Conservation (phyloP, 2,797 vertebrate genomes). For the Somateria mollissima region DNA sequence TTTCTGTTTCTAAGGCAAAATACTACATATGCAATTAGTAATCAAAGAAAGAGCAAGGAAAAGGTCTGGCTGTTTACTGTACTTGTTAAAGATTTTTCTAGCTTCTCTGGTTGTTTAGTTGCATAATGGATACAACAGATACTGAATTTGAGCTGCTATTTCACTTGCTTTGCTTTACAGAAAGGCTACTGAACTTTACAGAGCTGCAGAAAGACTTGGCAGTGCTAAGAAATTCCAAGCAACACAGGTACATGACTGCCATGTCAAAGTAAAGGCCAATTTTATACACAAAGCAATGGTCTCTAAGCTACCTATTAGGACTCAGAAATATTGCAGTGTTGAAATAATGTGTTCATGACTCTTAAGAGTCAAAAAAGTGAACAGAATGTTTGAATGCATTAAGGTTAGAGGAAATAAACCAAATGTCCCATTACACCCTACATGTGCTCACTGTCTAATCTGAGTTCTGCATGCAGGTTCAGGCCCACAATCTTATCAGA, state of each 20-base stretch:
- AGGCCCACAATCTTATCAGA: not conserved
- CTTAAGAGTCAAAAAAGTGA: not conserved
- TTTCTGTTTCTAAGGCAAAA: not conserved
- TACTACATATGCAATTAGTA: not conserved
- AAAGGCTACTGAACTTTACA: not conserved
- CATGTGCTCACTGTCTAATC: not conserved
- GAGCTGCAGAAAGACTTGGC: not conserved
- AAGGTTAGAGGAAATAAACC: not conserved
- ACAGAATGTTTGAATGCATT: not conserved
- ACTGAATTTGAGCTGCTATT: not conserved
- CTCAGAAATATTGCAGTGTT: accelerated
- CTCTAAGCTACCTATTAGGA: not conserved
- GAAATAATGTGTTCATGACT: not conserved
- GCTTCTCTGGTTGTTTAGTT: not conserved
- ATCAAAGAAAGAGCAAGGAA: not conserved
- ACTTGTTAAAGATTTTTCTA: not conserved
- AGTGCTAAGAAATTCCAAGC: not conserved
- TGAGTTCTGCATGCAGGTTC: not conserved
- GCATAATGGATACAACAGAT: not conserved
- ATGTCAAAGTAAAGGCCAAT: not conserved
- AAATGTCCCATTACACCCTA: not conserved
- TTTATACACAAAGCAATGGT: not conserved
- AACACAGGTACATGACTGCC: accelerated
- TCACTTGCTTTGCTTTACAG: not conserved
- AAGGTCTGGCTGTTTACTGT: not conserved